phyloP scores from a whole-genome alignment of 2,888 invertebrate species.

The Acanthococcus lagerstroemiae region DNA sequence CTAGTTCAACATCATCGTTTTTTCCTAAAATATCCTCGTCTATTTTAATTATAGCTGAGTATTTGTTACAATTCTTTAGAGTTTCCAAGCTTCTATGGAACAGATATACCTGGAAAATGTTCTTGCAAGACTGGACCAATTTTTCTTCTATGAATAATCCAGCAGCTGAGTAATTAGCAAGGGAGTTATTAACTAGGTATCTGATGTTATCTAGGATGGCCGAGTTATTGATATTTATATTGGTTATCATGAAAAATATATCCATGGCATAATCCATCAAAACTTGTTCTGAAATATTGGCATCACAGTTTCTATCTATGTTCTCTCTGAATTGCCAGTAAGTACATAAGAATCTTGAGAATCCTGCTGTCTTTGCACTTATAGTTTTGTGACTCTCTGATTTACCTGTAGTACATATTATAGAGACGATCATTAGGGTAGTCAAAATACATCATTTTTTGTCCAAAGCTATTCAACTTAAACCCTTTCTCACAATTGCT shows the following conservation, averaged over 20 bases:
- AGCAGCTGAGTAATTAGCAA: neutral
- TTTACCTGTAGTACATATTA: neutral
- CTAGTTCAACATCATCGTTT: too few species aligned
- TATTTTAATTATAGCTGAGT: neutral
- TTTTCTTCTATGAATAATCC: neutral
- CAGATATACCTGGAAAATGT: neutral
- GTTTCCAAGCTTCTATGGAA: neutral
- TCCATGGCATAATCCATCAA: neutral
- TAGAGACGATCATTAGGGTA: neutral
- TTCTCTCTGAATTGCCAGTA: neutral
- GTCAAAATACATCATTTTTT: neutral
- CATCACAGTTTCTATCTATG: neutral
- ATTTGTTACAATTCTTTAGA: neutral
- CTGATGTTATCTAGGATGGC: neutral
- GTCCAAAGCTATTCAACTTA: neutral
- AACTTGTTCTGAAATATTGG: neutral
- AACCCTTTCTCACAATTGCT: neutral
- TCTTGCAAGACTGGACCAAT: neutral
- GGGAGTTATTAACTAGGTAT: neutral
- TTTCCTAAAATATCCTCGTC: too few species aligned
- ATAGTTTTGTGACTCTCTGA: neutral
- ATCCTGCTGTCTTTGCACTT: neutral
- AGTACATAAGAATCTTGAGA: neutral
- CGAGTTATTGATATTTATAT: constrained; percentile 1
- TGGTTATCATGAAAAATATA: neutral